Percentiles rank a stretch among this genome's conserved stretches.
phyloP scores from a whole-genome alignment of 2,797 vertebrate species.

The Kryptolebias ocellatus region DNA sequence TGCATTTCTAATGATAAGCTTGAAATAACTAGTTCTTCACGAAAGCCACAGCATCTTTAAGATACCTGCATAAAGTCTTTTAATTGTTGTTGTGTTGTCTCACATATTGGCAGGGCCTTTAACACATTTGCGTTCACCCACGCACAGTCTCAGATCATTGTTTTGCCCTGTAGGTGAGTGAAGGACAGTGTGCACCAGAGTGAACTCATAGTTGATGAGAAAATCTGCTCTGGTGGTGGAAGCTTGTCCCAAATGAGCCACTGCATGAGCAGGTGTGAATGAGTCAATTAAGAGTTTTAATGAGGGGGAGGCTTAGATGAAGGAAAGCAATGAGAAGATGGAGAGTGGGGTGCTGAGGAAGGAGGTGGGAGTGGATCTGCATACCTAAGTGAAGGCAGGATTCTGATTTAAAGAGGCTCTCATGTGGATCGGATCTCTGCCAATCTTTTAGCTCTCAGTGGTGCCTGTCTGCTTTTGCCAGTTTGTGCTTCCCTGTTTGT shows the following conservation, averaged over 20 bases:
- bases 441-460: slow-evolving; percentile 52
- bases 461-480: slow-evolving; percentile 46
- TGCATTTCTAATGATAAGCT: not conserved
- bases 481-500: slow-evolving; percentile 40
- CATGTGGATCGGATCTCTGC: slow-evolving; percentile 63
- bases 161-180: slow-evolving; percentile 65
- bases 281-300: slow-evolving; percentile 81
- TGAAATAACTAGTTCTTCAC: not conserved
- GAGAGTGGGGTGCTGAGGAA: slow-evolving; percentile 21
- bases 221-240: slow-evolving; percentile 72
- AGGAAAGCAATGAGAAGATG: slow-evolving; percentile 50
- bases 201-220: slow-evolving; percentile 75
- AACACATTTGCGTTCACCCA: slow-evolving; percentile 21
- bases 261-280: slow-evolving; percentile 77
- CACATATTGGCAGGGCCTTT: not conserved
- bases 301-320: slow-evolving; percentile 69
- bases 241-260: slow-evolving; percentile 72
- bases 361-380: slow-evolving; percentile 53
- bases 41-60: not conserved
- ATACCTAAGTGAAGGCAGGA: slow-evolving; percentile 60
- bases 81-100: not conserved
- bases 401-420: slow-evolving; percentile 66
- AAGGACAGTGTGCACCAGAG: slow-evolving; percentile 69
- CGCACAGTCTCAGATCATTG: slow-evolving; percentile 42
- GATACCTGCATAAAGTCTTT: not conserved